Base-by-base conservation (phyloP, 2,888 invertebrate genomes). In the Drosophila niveifrons region DNA sequence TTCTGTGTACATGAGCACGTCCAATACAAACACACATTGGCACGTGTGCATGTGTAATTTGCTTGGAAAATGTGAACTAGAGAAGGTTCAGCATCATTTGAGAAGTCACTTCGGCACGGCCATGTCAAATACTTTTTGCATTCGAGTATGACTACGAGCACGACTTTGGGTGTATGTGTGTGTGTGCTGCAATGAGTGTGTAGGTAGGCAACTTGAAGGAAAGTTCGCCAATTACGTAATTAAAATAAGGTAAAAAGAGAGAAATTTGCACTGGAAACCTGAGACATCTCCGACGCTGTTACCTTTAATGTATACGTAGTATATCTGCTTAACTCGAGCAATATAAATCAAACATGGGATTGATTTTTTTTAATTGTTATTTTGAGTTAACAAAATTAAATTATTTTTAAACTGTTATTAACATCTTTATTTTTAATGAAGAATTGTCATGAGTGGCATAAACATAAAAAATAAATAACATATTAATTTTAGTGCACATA, bases 71-170 rank as follows among this genome's bases (percentile, higher is more conserved):
- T 41, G 39, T 41, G 39, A 41, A 41, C 39, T 41, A 41, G 39
- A 41, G 39, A 41, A 41, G 39, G 39, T 41, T 41, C 39, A 41
- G 39, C 39, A 41, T 41, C 39, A 41, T 41, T 41, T 41, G 15
- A 41, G 39, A 41, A 41, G 39, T 41, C 39, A 41, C 39, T 41
- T 41, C 39, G 39, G 39, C 39, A 41, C 39, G 39, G 39, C 15
- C 39, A 41, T 41, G 39, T 41, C 39, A 41, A 41, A 41, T 41
- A 41, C 39, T 41, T 41, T 41, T 41, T 8, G 39, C 39, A 41
- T 41, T 13, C 39, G 15, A 41, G 39, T 41, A 41, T 41, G 39
- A 15, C 39, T 41, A 41, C 39, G 9, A 41, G 39, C 8, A 41
- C 39, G 13, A 41, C 39, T 6, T 8, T 41, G 15, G 8, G 15